Conservation (phyloP, 2,797 vertebrate genomes). For the Fratercula arctica region DNA sequence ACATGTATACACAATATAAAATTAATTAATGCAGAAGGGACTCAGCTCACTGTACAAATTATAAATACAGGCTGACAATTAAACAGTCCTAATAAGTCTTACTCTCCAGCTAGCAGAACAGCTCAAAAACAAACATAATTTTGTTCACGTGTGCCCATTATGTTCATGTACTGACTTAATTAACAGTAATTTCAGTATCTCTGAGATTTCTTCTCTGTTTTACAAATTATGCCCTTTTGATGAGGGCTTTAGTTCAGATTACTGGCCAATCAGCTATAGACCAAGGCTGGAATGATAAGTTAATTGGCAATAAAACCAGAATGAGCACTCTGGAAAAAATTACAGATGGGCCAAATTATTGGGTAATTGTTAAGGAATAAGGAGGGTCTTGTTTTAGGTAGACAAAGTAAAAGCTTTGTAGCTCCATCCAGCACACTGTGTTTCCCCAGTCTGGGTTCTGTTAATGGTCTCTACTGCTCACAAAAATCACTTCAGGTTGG, state of each 20-base stretch:
- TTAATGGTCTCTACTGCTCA: neutral
- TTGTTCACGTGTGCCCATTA: conserved; percentile 28
- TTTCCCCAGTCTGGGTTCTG: neutral
- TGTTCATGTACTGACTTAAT: conserved; percentile 46
- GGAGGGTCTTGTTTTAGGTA: neutral
- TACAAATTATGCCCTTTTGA: conserved; percentile 51
- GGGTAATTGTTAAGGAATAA: neutral
- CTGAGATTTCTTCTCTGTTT: neutral
- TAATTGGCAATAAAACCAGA: conserved; percentile 6
- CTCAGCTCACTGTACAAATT: neutral
- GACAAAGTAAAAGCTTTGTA: neutral
- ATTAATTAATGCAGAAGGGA: neutral
- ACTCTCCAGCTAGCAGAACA: neutral
- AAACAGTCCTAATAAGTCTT: conserved; percentile 24
- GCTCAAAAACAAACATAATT: conserved; percentile 56
- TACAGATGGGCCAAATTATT: neutral
- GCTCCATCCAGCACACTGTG: neutral
- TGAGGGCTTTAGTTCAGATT: conserved; percentile 19
- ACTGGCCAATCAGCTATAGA: conserved; percentile 10
- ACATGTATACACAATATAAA: neutral
- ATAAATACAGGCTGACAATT: conserved; percentile 30
- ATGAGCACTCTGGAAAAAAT: neutral
- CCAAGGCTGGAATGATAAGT: conserved; percentile 2
- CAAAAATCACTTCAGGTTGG: neutral
- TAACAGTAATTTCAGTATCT: conserved; percentile 38